Conservation (phyloP, 2,113 vertebrate species). For the Halichoeres trimaculatus region DNA sequence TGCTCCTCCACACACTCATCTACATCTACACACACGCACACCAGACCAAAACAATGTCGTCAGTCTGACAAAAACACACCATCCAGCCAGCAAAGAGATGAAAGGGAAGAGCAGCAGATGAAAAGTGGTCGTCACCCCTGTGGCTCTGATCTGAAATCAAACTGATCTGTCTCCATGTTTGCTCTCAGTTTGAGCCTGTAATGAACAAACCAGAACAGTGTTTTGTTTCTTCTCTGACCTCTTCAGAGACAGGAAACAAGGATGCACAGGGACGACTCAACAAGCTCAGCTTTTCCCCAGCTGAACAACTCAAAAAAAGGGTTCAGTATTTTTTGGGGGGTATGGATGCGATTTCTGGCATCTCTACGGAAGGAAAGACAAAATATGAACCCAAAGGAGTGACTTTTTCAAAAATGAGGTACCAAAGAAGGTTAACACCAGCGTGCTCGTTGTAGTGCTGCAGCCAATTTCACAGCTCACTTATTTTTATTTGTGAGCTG, state of each 20-base stretch:
- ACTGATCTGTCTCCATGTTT: slow-evolving; percentile 30
- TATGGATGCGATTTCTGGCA: not conserved
- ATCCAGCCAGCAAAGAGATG: slow-evolving; percentile 2
- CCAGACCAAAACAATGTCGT: not conserved
- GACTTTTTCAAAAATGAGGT: not conserved
- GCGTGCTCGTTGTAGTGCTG: not conserved
- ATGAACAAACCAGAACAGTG: slow-evolving; percentile 48
- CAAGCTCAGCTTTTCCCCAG: not conserved
- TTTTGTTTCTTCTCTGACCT: slow-evolving; percentile 46
- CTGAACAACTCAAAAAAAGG: not conserved
- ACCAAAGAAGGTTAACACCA: slow-evolving; percentile 6
- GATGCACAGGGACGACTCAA: slow-evolving; percentile 2
- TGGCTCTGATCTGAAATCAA: slow-evolving; percentile 30
- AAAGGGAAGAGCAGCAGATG: slow-evolving; percentile 29
- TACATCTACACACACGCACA: slow-evolving; percentile 57
- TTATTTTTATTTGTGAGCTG: slow-evolving; percentile 1
- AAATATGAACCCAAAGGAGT: not conserved
- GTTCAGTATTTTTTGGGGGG: not conserved
- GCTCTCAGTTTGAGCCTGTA: slow-evolving; percentile 5
- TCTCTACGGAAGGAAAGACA: not conserved
- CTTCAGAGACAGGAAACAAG: slow-evolving; percentile 37
- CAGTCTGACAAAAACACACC: slow-evolving; percentile 3
- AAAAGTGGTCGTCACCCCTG: slow-evolving; percentile 18
- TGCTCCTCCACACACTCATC: slow-evolving; percentile 68
- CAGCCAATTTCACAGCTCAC: not conserved